Conservation (phyloP, 2,797 vertebrate genomes). For the Anguilla anguilla region DNA sequence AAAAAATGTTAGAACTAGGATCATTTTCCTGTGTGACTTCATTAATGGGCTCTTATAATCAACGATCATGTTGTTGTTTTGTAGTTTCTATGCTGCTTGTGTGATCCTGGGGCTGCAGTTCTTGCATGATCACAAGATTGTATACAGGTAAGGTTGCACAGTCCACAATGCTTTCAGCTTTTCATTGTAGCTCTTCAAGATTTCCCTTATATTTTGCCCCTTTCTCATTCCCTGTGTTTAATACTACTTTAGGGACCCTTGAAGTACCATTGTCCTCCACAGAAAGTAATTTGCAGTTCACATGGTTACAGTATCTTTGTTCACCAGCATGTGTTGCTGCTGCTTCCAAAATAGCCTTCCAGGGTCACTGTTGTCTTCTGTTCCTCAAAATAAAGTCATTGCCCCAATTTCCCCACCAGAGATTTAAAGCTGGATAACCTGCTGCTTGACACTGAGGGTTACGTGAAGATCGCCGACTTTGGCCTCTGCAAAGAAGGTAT, state of each 20-base stretch:
- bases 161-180: not conserved
- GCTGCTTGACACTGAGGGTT: conserved; percentile 95
- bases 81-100: conserved; percentile 95
- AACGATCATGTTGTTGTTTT: conserved; percentile 9
- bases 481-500: conserved; percentile 99
- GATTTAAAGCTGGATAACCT: conserved; percentile 96
- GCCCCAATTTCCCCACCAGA: conserved; percentile 52
- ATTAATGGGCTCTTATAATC: not conserved
- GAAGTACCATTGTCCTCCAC: not conserved
- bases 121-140: conserved; percentile 98
- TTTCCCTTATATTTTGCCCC: not conserved
- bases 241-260: not conserved
- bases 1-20: not conserved
- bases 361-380: not conserved
- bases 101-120: conserved; percentile 96
- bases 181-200: not conserved
- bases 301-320: not conserved
- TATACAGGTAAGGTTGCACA: conserved; percentile 87
- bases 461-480: conserved; percentile 98
- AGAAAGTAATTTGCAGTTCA: not conserved
- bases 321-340: not conserved
- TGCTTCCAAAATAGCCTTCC: not conserved
- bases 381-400: conserved; percentile 5
- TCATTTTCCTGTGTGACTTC: not conserved
- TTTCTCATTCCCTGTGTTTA: not conserved